These are phyloP conservation scores for Hemicentrotus pulcherrimus DNA, from an alignment of 35 echinoderm and acorn worm species.

Conservation along the genomic window DNA sequence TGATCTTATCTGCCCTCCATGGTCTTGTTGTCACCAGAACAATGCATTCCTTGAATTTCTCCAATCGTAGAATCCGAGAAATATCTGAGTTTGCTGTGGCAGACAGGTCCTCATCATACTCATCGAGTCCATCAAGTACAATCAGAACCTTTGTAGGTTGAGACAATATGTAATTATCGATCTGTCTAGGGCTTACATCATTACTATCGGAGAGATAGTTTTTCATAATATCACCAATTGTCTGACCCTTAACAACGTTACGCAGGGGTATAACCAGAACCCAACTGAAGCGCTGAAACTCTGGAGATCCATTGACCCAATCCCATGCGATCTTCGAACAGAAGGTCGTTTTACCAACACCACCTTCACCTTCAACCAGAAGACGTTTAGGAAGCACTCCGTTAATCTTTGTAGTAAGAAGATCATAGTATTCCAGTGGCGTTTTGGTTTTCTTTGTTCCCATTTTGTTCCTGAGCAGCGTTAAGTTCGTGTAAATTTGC, in stretches of 20 bases:
- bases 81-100: not conserved
- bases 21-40: constrained; percentile 23
- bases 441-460: not conserved
- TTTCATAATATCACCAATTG: not conserved
- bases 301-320: not conserved
- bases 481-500: not conserved
- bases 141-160: not conserved
- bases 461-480: not conserved
- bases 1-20: not conserved
- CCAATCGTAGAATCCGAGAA: not conserved
- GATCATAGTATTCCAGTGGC: not conserved
- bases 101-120: not conserved
- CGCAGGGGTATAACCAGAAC: constrained; percentile 1
- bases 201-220: not conserved
- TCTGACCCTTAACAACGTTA: not conserved
- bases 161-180: not conserved
- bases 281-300: not conserved
- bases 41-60: not conserved
- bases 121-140: not conserved
- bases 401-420: not conserved
- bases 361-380: not conserved
- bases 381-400: not conserved
- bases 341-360: not conserved
- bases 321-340: not conserved
- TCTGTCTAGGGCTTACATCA: not conserved